Evolutionary conservation across 2,888 invertebrate genomes (phyloP).

Genomic region (Fragum whitleyi): DNA sequence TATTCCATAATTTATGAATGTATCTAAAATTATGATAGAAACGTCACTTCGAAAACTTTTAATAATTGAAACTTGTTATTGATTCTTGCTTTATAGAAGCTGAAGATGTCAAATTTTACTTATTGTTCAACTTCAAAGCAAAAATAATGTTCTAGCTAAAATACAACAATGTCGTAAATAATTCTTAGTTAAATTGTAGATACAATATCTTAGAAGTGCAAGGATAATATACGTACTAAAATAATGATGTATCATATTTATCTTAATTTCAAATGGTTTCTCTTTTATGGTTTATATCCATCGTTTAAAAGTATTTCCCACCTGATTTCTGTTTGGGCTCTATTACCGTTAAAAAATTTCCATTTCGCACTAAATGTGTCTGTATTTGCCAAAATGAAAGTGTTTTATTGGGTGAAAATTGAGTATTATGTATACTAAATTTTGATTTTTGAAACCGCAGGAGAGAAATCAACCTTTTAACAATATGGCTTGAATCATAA

Average conservation of each 20-base stretch:
- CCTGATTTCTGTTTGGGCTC: neutral
- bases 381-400: neutral
- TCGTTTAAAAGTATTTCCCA: neutral
- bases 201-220: too few relatives aligned
- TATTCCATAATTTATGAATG: too few relatives aligned
- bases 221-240: neutral
- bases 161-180: too few relatives aligned
- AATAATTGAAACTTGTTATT: too few relatives aligned
- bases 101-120: too few relatives aligned
- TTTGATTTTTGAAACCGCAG: neutral
- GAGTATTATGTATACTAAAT: neutral
- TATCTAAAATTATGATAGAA: too few relatives aligned
- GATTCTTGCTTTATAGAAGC: too few relatives aligned
- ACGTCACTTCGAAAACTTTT: too few relatives aligned
- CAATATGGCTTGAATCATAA: too few relatives aligned
- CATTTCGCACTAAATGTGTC: neutral
- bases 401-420: conserved; percentile 1
- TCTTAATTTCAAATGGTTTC: neutral
- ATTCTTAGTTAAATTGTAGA: too few relatives aligned
- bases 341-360: neutral
- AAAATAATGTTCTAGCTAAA: too few relatives aligned
- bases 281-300: neutral
- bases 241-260: neutral
- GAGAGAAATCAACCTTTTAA: neutral
- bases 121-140: too few relatives aligned